Evolutionary conservation across 1,140 invertebrate species (phyloP).

Genomic region (Nomia melanderi): DNA sequence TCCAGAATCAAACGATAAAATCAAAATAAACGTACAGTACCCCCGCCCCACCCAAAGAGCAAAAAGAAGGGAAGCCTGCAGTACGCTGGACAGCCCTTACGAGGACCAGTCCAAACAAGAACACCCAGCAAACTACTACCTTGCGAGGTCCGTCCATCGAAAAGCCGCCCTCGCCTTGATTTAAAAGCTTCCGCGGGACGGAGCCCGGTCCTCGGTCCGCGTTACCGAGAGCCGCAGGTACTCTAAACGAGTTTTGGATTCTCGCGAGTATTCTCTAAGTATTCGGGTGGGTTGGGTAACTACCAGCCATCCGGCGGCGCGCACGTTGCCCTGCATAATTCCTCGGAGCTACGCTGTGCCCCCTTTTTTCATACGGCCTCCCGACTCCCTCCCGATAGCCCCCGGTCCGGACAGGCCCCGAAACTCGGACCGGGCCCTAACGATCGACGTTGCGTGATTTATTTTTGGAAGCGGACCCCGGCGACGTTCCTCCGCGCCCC

Average conservation of each 20-base stretch:
- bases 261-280: conserved; percentile 45
- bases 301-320: conserved; percentile 54
- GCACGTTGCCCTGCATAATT: conserved; percentile 68
- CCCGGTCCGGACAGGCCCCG: background rate
- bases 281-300: conserved; percentile 66
- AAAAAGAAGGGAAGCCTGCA: too few species aligned
- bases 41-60: too few species aligned
- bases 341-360: conserved; percentile 48
- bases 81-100: background rate
- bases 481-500: conserved; percentile 19
- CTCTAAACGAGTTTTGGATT: conserved; percentile 53
- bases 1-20: too few species aligned
- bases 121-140: background rate
- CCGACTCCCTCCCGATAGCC: conserved; percentile 14
- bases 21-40: too few species aligned
- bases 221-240: conserved; percentile 39
- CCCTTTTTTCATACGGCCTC: conserved; percentile 26
- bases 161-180: conserved; percentile 44
- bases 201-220: background rate
- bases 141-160: background rate
- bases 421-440: conserved; percentile 36
- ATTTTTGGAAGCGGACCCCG: conserved; percentile 67
- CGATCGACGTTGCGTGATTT: conserved; percentile 73
- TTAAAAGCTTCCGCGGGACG: conserved; percentile 44
- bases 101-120: conserved; percentile 13